Conservation (phyloP, 2,797 vertebrate genomes). For the Rhodeus uyekii region DNA sequence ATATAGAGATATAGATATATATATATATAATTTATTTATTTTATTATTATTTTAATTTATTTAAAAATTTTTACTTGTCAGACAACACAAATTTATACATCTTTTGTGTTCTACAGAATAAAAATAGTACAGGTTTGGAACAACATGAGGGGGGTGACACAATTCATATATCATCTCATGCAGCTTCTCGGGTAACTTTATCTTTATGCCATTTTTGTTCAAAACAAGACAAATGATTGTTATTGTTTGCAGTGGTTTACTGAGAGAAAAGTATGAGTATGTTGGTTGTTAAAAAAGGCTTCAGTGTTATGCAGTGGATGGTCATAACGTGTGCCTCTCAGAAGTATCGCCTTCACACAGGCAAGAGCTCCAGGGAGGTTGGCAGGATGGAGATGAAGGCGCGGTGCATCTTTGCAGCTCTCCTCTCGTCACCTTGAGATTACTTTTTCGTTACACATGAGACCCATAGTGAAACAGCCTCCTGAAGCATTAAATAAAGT, state of each 20-base stretch:
- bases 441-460: slow-evolving; percentile 65
- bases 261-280: not conserved
- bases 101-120: not conserved
- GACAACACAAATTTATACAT: not conserved
- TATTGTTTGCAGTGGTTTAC: not conserved
- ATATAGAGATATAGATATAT: no score
- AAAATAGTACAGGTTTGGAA: not conserved
- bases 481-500: slow-evolving; percentile 70
- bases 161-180: not conserved
- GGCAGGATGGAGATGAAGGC: slow-evolving; percentile 48
- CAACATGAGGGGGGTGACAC: not conserved
- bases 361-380: slow-evolving; percentile 42
- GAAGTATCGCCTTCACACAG: slow-evolving; percentile 46
- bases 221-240: not conserved
- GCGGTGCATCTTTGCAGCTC: slow-evolving; percentile 29
- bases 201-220: not conserved
- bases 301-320: not conserved
- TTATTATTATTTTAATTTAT: no score
- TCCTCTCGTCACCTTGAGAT: slow-evolving; percentile 61
- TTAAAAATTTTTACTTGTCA: no score
- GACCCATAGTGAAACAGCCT: slow-evolving; percentile 62
- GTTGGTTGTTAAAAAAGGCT: not conserved
- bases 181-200: not conserved
- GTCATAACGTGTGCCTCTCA: slow-evolving; percentile 21
- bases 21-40: no score